Evolutionary conservation across 1,140 invertebrate genomes (phyloP).

Genomic region (Maniola jurtina): DNA sequence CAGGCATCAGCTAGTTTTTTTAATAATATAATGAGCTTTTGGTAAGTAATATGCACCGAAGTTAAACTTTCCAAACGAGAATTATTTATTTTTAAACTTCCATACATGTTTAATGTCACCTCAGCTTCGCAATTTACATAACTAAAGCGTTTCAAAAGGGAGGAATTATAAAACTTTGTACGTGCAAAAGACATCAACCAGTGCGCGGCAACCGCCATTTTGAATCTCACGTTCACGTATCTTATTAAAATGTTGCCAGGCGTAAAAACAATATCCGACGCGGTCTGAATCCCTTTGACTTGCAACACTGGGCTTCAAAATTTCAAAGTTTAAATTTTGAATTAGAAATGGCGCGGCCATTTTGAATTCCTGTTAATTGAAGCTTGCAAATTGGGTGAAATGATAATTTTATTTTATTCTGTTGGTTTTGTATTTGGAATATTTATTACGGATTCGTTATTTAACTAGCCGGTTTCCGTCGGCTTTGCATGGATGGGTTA

Average conservation of each 20-base stretch:
- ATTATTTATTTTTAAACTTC: conserved; percentile 3
- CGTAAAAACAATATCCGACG: conserved; percentile 63
- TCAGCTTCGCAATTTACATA: conserved; percentile 5
- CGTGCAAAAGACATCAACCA: conserved; percentile 19
- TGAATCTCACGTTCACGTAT: conserved; percentile 49
- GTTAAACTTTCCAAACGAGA: too few relatives aligned
- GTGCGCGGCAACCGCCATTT: conserved; percentile 18
- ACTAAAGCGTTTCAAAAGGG: conserved; percentile 10
- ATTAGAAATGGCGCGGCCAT: neutral
- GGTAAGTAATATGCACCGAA: too few relatives aligned
- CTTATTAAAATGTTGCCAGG: conserved; percentile 52
- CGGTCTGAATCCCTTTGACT: conserved; percentile 34
- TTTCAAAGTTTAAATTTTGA: conserved; percentile 15
- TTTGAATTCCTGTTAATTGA: conserved; percentile 22
- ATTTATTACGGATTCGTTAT: conserved; percentile 19
- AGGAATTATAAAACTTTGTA: conserved; percentile 14
- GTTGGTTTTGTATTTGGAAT: conserved; percentile 8
- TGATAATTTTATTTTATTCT: neutral
- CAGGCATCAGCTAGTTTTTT: too few relatives aligned
- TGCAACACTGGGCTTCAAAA: conserved; percentile 19
- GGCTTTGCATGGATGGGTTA: too few relatives aligned
- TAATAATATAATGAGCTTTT: too few relatives aligned
- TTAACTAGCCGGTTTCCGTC: neutral
- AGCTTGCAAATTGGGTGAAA: conserved; percentile 4
- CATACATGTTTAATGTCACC: conserved; percentile 10